Evolutionary conservation across 2,888 invertebrate species (phyloP).

Genomic region (Toxonevra muliebris): DNA sequence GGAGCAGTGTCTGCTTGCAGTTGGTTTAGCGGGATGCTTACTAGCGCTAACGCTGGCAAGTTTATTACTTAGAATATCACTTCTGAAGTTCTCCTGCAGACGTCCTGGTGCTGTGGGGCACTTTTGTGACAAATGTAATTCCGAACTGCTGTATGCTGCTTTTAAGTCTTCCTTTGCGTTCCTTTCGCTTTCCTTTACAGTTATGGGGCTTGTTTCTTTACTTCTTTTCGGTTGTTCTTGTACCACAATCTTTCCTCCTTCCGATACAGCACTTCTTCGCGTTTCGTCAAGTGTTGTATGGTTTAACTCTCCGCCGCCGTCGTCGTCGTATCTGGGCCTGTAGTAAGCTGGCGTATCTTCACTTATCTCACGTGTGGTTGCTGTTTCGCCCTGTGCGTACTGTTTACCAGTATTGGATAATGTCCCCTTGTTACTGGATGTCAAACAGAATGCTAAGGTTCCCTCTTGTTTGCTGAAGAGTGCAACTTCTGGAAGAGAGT

Average conservation of each 20-base stretch:
- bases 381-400: conserved; percentile 20
- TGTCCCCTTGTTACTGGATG: conserved; percentile 36
- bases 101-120: conserved; percentile 44
- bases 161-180: neutral
- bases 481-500: conserved; percentile 63
- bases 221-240: conserved; percentile 27
- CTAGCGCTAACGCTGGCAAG: conserved; percentile 19
- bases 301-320: conserved; percentile 23
- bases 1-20: too few species aligned
- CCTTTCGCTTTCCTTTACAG: neutral
- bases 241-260: conserved; percentile 21
- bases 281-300: conserved; percentile 16
- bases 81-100: conserved; percentile 41
- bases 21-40: conserved; percentile 9
- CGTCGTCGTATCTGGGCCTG: conserved; percentile 38
- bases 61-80: conserved; percentile 32
- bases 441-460: conserved; percentile 48
- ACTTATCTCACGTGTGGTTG: conserved; percentile 26
- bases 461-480: conserved; percentile 57
- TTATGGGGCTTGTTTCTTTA: conserved; percentile 12
- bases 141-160: conserved; percentile 6
- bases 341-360: conserved; percentile 38
- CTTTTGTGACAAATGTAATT: neutral
- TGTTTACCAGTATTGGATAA: conserved; percentile 31
- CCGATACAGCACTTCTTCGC: neutral